Conservation (phyloP, 1,140 invertebrate species). For the Diuraphis noxia region DNA sequence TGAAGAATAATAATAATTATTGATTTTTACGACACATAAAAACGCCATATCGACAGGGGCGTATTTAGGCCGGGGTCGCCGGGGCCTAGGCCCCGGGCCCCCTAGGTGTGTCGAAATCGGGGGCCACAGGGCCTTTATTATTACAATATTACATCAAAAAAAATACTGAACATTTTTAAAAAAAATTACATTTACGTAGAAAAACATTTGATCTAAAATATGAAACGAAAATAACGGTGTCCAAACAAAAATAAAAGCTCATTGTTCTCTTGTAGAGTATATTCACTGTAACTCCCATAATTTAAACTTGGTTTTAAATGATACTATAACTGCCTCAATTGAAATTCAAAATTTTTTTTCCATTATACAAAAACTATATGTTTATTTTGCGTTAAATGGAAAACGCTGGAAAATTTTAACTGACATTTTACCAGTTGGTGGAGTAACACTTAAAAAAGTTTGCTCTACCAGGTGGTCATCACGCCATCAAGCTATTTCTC, state of each 20-base stretch:
- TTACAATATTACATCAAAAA: no score
- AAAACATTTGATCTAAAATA: no score
- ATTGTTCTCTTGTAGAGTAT: constrained; percentile 54
- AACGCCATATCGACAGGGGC: no score
- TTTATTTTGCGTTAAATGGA: constrained; percentile 11
- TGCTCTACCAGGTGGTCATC: constrained; percentile 10
- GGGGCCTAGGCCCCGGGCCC: no score
- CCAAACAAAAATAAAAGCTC: constrained; percentile 54
- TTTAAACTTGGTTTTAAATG: constrained; percentile 56
- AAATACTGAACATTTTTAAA: no score
- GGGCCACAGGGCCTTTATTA: no score
- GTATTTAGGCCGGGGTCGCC: no score
- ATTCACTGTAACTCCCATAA: constrained; percentile 56
- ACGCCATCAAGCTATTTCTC: constrained; percentile 8
- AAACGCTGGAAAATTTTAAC: constrained; percentile 3
- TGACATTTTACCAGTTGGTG: background rate
- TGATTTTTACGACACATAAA: no score
- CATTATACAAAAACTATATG: background rate
- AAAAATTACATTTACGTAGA: no score
- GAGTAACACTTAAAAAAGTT: constrained; percentile 3
- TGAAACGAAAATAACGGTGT: constrained; percentile 54
- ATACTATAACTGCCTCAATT: constrained; percentile 9
- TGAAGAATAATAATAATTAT: no score
- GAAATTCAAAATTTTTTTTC: background rate
- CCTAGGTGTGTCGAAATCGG: no score